Base-by-base conservation (phyloP, 2,797 vertebrate genomes). In the Syngnathus acus region DNA sequence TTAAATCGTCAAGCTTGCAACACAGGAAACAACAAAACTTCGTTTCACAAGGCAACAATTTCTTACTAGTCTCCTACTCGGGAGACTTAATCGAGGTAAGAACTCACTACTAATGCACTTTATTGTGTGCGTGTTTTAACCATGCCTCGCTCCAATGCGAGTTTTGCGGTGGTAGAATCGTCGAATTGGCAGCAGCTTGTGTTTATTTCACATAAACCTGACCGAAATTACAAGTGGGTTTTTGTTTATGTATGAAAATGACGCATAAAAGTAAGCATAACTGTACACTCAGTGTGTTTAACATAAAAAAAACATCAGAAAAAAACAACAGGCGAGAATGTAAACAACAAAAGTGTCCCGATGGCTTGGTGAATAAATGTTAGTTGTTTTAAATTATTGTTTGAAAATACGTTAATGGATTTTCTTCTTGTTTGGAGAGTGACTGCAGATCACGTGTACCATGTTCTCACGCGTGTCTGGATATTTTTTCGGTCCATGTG, bases 361-460 rank as follows among this genome's bases (percentile, higher is more conserved):
- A 14, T 39, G 19, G 32, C 11, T 53, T 21, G 51, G 13, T 53
- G 37, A 13, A 11, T 16, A 5, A 9, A 26, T 17, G 3, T n/a
- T 21, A 38, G 61, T 38, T 45, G 45, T n/a, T 79, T 77, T 68
- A 47, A 68, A 60, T 14, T 55, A 32, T 61, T 62, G 3, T 54
- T 2, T 60, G 19, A 13, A 37, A 13, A 47, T 9, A 14, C 0
- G 4, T 65, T 57, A 42, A 17, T n/a, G n/a, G 19, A 51, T 68
- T 66, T 53, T 9, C 26, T 47, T 59, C 66, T 53, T 75, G 86
- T 91, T 91, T 82, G 86, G 78, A 70, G 79, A 71, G 70, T 66
- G 5, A 72, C 66, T 69, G 67, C 55, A n/a, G 77, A 77, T 91
- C 89, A 90, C 89, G 90, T 91, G 90, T 87, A 81, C 74, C 62